Evolutionary conservation across 2,113 vertebrate species (phyloP).

Genomic region (Lepidothrix coronata): DNA sequence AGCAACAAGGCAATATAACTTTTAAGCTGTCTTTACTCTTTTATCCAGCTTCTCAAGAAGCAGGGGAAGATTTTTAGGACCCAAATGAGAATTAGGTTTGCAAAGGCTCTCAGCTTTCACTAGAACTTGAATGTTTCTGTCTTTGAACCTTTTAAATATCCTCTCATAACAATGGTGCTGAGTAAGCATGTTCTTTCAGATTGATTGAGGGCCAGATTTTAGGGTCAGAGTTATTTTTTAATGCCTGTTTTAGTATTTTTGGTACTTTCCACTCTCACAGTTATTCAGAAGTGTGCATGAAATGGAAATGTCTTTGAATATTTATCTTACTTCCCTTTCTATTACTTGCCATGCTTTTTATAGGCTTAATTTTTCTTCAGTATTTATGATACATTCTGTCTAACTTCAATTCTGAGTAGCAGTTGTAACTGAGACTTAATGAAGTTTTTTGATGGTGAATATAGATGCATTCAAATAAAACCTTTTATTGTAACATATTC

Average conservation of each 20-base stretch:
- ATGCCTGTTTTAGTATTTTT: constrained; percentile 20
- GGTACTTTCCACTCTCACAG: background rate
- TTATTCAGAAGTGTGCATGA: constrained; percentile 19
- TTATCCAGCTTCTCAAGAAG: background rate
- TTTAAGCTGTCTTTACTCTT: background rate
- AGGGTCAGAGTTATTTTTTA: constrained; percentile 33
- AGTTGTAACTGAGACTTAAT: constrained; percentile 18
- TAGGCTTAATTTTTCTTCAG: constrained; percentile 39
- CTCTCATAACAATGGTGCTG: constrained; percentile 17
- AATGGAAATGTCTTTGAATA: constrained; percentile 51
- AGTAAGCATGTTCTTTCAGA: background rate
- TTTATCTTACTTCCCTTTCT: constrained; percentile 26
- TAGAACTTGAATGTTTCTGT: background rate
- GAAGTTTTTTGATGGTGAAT: constrained; percentile 10
- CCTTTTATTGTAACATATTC: constrained; percentile 6
- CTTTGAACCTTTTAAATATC: constrained; percentile 34
- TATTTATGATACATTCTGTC: constrained; percentile 14
- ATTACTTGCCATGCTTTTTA: constrained; percentile 36
- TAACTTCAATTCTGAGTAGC: background rate
- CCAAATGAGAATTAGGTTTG: background rate
- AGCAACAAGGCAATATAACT: background rate
- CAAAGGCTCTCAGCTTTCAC: constrained; percentile 15
- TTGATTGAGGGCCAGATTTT: constrained; percentile 28
- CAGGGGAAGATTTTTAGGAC: background rate
- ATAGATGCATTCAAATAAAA: constrained; percentile 17